phyloP scores from a whole-genome alignment of 1,140 invertebrate genomes.

The Pachyrhynchus sulphureomaculatus region DNA sequence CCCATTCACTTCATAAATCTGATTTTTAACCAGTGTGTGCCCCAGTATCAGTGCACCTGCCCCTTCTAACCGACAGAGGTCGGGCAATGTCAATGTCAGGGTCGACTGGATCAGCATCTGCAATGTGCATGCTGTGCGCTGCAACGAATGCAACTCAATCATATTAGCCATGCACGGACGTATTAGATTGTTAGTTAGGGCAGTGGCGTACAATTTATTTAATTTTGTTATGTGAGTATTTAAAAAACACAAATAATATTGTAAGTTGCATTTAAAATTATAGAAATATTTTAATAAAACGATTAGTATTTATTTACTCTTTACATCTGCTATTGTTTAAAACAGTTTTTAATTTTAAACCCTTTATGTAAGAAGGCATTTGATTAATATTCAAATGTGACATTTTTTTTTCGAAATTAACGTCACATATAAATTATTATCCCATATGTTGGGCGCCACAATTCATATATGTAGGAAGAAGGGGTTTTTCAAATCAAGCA shows the following conservation, averaged over 20 bases:
- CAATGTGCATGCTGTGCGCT: conserved; percentile 40
- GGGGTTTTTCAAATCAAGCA: no score
- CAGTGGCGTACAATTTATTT: conserved; percentile 1
- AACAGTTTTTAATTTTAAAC: no score
- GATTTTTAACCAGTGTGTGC: conserved; percentile 19
- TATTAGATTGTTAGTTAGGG: background rate
- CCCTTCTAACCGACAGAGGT: conserved; percentile 38
- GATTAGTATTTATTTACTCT: no score
- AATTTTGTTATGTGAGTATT: background rate
- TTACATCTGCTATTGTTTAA: no score
- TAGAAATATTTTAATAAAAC: no score
- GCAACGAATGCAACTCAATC: conserved; percentile 22
- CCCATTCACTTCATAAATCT: background rate
- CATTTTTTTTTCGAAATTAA: background rate
- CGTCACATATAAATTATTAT: no score
- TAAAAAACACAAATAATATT: background rate
- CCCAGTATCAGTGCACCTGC: conserved; percentile 25
- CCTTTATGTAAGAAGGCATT: no score
- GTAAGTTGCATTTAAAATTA: no score
- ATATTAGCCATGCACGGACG: conserved; percentile 8
- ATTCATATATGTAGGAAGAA: no score
- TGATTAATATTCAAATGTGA: background rate
- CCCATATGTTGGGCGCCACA: no score
- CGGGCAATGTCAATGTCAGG: conserved; percentile 50
- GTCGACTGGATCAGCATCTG: conserved; percentile 48